These are phyloP conservation scores for Ispidina lecontei DNA, from an alignment of 2,797 vertebrate genomes.

Conservation along the genomic window DNA sequence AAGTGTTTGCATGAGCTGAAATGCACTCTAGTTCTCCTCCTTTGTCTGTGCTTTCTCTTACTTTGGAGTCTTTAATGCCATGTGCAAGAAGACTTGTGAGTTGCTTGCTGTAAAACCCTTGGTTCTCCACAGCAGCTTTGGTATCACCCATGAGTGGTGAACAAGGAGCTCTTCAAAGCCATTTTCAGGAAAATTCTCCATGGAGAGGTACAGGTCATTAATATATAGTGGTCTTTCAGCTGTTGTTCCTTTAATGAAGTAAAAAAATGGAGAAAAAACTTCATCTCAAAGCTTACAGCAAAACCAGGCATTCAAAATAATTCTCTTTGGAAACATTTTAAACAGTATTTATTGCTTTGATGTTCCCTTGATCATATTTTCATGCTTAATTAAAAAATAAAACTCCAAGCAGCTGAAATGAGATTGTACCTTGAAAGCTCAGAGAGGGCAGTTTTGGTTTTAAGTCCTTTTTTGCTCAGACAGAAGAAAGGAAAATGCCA, in stretches of 20 bases:
- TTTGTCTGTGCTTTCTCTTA: not conserved
- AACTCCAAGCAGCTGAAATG: slow-evolving; percentile 24
- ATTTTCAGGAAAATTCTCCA: not conserved
- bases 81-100: not conserved
- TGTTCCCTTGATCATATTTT: slow-evolving; percentile 47
- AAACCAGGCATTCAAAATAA: slow-evolving; percentile 27
- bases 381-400: slow-evolving; percentile 66
- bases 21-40: not conserved
- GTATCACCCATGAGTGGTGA: not conserved
- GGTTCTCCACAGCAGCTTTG: not conserved
- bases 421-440: slow-evolving; percentile 5
- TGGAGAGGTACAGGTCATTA: not conserved
- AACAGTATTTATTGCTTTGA: slow-evolving; percentile 57
- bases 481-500: not conserved
- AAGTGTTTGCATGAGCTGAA: not conserved
- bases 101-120: accelerated
- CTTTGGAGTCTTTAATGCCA: not conserved
- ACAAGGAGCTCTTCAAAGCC: not conserved
- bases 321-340: slow-evolving; percentile 49
- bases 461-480: not conserved
- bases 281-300: not conserved
- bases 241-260: not conserved
- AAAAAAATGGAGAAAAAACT: not conserved
- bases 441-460: slow-evolving; percentile 3
- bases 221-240: not conserved